These are phyloP conservation scores for Nemotelus pantherinus DNA, from an alignment of 2,888 invertebrate genomes.

Conservation along the genomic window DNA sequence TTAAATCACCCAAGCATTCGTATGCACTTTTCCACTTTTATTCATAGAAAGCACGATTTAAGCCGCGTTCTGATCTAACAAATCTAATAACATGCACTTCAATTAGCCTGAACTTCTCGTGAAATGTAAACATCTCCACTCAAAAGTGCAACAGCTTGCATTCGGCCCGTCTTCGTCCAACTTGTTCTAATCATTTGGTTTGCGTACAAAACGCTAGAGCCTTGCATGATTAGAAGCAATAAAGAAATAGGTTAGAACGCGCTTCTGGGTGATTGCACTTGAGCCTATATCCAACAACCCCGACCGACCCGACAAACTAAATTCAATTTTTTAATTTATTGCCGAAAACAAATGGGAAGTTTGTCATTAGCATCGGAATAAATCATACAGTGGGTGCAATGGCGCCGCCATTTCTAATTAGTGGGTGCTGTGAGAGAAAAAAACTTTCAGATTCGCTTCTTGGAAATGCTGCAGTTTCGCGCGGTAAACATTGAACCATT, in stretches of 20 bases:
- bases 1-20: too few relatives aligned
- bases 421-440: not conserved
- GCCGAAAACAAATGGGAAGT: constrained; percentile 29
- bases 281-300: constrained; percentile 1
- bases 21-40: too few relatives aligned
- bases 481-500: not conserved
- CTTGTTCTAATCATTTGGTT: constrained; percentile 18
- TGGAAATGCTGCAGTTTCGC: too few relatives aligned
- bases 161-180: constrained; percentile 16
- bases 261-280: constrained; percentile 44
- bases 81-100: constrained; percentile 41
- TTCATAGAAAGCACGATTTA: not conserved
- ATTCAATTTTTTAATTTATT: constrained; percentile 30
- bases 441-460: too few relatives aligned
- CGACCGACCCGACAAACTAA: not conserved
- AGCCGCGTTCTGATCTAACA: constrained; percentile 25
- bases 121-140: constrained; percentile 29
- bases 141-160: constrained; percentile 37
- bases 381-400: constrained; percentile 16
- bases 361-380: constrained; percentile 19
- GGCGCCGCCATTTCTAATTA: constrained; percentile 11
- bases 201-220: constrained; percentile 15
- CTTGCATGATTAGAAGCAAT: constrained; percentile 41
- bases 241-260: constrained; percentile 41
- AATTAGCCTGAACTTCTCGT: constrained; percentile 39